Percentiles rank a stretch among this genome's conserved stretches.
phyloP scores from a whole-genome alignment of 64 coral and sea anemone genomes.

The Anthopleura sola region DNA sequence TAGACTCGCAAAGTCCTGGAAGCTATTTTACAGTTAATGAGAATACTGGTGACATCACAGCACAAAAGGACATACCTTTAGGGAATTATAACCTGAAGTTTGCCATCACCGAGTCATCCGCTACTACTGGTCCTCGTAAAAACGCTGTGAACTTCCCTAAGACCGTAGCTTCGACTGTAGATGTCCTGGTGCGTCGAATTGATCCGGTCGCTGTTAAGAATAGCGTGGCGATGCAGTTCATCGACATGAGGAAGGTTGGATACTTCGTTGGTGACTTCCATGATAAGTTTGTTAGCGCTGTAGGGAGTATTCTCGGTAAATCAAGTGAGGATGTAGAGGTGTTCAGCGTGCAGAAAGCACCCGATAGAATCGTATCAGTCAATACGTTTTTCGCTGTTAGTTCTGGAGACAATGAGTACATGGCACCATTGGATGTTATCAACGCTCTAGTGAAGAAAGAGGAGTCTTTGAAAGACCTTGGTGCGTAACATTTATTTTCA shows the following conservation, averaged over 20 bases:
- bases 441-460: slow-evolving; percentile 11
- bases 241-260: slow-evolving; percentile 51
- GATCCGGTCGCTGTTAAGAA: slow-evolving; percentile 53
- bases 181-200: slow-evolving; percentile 53
- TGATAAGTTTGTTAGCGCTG: not conserved
- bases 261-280: slow-evolving; percentile 76
- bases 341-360: slow-evolving; percentile 77
- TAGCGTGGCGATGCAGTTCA: slow-evolving; percentile 73
- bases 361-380: slow-evolving; percentile 22
- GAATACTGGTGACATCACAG: slow-evolving; percentile 58
- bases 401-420: not conserved
- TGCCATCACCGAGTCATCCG: slow-evolving; percentile 5
- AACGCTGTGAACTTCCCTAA: slow-evolving; percentile 44
- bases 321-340: slow-evolving; percentile 31
- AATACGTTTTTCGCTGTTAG: slow-evolving; percentile 66
- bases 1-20: slow-evolving; percentile 32
- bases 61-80: slow-evolving; percentile 24
- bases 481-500: slow-evolving; percentile 20
- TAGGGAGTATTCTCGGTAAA: slow-evolving; percentile 37
- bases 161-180: slow-evolving; percentile 55
- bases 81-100: slow-evolving; percentile 34
- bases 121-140: not conserved
- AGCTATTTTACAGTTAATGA: slow-evolving; percentile 42
- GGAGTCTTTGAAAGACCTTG: slow-evolving; percentile 7
- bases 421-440: slow-evolving; percentile 23